Evolutionary conservation across 2,888 invertebrate genomes (phyloP), one percentile per base, ranked within the genome.

Genomic region (Dicyrtomina minuta): DNA sequence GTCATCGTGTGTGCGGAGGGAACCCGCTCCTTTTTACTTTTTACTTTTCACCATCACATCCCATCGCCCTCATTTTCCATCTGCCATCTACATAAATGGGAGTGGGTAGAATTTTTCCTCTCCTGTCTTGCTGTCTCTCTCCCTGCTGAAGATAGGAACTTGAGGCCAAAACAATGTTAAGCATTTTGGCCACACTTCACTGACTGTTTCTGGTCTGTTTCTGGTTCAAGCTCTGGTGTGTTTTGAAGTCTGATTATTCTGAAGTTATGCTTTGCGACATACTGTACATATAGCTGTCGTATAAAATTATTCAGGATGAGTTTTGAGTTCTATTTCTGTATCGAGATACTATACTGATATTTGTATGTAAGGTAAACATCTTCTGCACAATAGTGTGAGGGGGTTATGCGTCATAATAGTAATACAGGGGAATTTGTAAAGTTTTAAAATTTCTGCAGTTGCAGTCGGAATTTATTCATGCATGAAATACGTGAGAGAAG

Each of bases 401-500:
- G n/a, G n/a, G n/a, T n/a, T n/a, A n/a, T n/a, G n/a, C n/a, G n/a
- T n/a, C n/a, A n/a, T n/a, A n/a, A 33, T 8, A 33, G 33, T 33
- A 33, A 33, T 8, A 33, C n/a, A n/a, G n/a, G n/a, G n/a, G 8
- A 33, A 33, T 33, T 33, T 24, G 39, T 26, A 61, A 61, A 17
- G 46, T 24, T 61, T 44, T 22, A 20, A 60, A 43, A 43, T 44
- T 22, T 61, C 39, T 58, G 13, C 5, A 15, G 46, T 46, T 46
- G 33, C 33, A 33, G 33, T 33, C 20, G 33, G 41, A 59, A 59
- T 41, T 62, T 33, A 27, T 64, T 64, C 64, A 64, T 20, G 51
- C 64, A 26, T 51, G 39, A 64, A 64, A 64, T 51, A 46, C 62
- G 27, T 62, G 62, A 49, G 44, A 62, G 62, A 46, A 33, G 33